phyloP scores from a whole-genome alignment of 2,888 invertebrate genomes.

The Bhutanitis thaidina region DNA sequence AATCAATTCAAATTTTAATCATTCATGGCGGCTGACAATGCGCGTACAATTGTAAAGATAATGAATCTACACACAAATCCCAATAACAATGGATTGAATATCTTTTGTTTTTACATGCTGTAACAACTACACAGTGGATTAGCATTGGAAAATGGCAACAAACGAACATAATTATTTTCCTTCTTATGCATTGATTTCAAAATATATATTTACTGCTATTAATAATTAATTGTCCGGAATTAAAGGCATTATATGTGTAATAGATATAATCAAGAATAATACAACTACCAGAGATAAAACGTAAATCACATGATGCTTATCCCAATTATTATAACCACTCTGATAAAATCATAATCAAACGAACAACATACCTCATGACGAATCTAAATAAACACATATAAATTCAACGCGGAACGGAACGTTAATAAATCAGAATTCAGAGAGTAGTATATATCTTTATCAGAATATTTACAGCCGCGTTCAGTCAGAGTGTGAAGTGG shows the following conservation, averaged over 20 bases:
- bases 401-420: conserved; percentile 47
- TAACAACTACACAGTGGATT: conserved; percentile 22
- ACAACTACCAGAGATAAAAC: conserved; percentile 14
- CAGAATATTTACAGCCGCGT: conserved; percentile 39
- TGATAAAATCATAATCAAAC: conserved; percentile 24
- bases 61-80: conserved; percentile 29
- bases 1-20: conserved; percentile 2
- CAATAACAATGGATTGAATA: conserved; percentile 37
- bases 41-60: conserved; percentile 28
- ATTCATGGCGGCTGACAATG: conserved; percentile 21
- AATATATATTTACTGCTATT: neutral
- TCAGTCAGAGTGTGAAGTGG: conserved; percentile 39
- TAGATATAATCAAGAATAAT: neutral
- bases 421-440: conserved; percentile 37
- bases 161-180: neutral
- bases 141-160: conserved; percentile 12
- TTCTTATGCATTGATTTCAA: neutral
- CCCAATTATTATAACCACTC: conserved; percentile 21
- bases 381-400: conserved; percentile 28
- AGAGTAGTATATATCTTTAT: no score
- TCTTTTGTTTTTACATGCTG: conserved; percentile 33
- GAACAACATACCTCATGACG: conserved; percentile 12
- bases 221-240: neutral
- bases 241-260: no score
- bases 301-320: conserved; percentile 31